These are phyloP conservation scores for Hylyphantes graminicola DNA, from an alignment of 1,140 invertebrate genomes.

Conservation along the genomic window DNA sequence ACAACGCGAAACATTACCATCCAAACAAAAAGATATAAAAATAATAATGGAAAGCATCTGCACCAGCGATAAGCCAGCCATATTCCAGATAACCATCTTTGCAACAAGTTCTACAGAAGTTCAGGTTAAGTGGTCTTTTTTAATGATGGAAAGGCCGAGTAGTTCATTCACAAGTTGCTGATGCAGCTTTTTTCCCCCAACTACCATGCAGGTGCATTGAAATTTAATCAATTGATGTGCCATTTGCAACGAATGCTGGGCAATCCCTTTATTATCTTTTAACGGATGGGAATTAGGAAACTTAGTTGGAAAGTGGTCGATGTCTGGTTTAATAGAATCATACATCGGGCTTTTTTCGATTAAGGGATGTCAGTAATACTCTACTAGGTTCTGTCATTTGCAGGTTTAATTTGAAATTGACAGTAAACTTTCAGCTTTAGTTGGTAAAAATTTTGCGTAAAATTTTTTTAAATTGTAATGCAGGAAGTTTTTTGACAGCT, in stretches of 20 bases:
- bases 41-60: constrained; percentile 3
- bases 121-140: constrained; percentile 31
- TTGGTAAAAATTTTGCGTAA: no score
- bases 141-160: constrained; percentile 15
- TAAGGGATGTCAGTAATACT: no score
- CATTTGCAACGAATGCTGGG: background rate
- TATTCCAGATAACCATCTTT: constrained; percentile 43
- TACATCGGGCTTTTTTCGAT: no score
- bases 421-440: no score
- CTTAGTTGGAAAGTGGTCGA: no score
- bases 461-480: no score
- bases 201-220: constrained; percentile 38
- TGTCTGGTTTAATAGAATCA: no score
- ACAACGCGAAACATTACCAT: background rate
- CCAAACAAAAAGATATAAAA: background rate
- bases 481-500: no score
- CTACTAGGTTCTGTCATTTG: no score
- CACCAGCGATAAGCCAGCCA: constrained; percentile 35
- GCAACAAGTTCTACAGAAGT: constrained; percentile 9
- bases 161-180: constrained; percentile 5
- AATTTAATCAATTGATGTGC: constrained; percentile 52
- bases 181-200: background rate
- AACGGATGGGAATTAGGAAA: no score
- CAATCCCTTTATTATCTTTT: background rate
- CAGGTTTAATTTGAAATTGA: no score